Base-by-base conservation (phyloP, 2,888 invertebrate species). In the Malthinus seriepunctatus region DNA sequence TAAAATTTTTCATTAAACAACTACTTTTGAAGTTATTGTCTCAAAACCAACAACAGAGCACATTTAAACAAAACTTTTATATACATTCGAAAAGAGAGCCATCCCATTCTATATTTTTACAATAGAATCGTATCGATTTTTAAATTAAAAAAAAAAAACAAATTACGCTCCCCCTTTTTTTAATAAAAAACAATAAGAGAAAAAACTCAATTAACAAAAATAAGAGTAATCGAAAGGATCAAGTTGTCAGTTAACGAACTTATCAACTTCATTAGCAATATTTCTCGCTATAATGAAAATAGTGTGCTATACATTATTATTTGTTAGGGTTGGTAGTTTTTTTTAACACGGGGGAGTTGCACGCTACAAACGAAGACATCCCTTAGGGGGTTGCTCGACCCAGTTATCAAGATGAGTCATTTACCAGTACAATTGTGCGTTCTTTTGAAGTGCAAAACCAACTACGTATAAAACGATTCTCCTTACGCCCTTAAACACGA, bases 371-470 rank as follows among this genome's bases (percentile, higher is more conserved):
- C 39, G 34, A 50, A 45, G 34, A 49, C 42, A 42, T 34, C 52
- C 44, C 23, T 23, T 47, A 32, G 35, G 57, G 57, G 57, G 57
- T 48, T 44, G 44, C 52, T 34, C 51, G 52, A 57, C 57, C 57
- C 42, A 52, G 42, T 52, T 57, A 52, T 57, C 44, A 52, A n/a
- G 51, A 57, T 57, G 57, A 57, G 34, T 57, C 57, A 57, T 32
- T 52, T 44, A 45, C 37, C 14, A 42, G 33, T 23, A 23, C 23
- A 23, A 32, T 23, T 15, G 34, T 8, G 32, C 39, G 14, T 34
- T 35, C 52, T 46, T 52, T 52, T 52, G 38, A 52, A 51, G 44
- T 51, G 51, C 51, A 44, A 7, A 14, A 9, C 23, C 23, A 15
- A 39, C 39, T 39, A n/a, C 32, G 39, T 12, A 51, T 51, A 51